Base-by-base conservation (phyloP, 2,888 invertebrate species). In the Hypomecis punctinalis region DNA sequence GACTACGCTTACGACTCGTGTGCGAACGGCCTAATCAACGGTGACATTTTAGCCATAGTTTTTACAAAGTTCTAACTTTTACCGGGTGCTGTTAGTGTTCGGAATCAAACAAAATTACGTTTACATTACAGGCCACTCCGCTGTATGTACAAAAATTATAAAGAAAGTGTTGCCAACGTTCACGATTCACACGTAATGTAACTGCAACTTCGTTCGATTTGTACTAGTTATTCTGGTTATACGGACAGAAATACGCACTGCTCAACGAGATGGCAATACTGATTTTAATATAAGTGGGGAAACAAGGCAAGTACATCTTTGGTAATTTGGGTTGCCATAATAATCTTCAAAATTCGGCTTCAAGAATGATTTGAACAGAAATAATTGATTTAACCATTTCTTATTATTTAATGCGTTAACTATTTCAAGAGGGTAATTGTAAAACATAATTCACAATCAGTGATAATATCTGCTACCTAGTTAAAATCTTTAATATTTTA, bases 81-180 rank as follows among this genome's bases (percentile, higher is more conserved):
- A 80, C 79, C 70, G 81, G 78, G 79, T 77, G 74, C 69, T 74
- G 70, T 73, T 73, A 73, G 69, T 63, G 66, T 62, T 61, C 57
- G 57, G 69, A 73, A 77, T 74, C 82, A 73, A 79, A 79, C 74
- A 76, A 76, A 79, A 79, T 75, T 74, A 76, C 84, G 78, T 72
- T 78, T 78, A 80, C 83, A 80, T 79, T 71, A 79, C 79, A 67
- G 62, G 65, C 63, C 70, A 67, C 80, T 81, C 78, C 78, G 79
- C 72, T 77, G 78, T 87, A 88, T 87, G 81, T 88, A 88, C 88
- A 88, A 81, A 86, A 83, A 77, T 39, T 76, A 77, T 78, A 78
- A 71, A 56, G 60, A 56, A 69, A 70, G 74, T 79, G 80, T 82
- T 80, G 81, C 80, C 81, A 81, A 78, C 78, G 71, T 76, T 77